These are phyloP conservation scores for Phyllostomus hastatus DNA, from an alignment of 2,113 vertebrate genomes.

Conservation along the genomic window DNA sequence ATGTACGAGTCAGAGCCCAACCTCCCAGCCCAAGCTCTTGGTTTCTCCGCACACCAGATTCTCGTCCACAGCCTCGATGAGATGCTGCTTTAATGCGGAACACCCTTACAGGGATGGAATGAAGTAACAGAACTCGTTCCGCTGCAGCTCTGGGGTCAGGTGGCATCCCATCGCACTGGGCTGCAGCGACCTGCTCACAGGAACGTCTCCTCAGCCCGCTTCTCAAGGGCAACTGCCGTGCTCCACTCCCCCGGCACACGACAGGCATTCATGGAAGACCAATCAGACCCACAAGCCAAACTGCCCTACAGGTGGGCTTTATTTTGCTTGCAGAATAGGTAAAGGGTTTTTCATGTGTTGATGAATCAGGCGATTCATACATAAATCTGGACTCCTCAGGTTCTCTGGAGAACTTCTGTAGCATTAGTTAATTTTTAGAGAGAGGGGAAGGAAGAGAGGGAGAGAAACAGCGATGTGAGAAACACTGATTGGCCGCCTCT, in stretches of 20 bases:
- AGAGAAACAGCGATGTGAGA: no score
- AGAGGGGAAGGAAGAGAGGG: no score
- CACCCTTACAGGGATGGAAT: not conserved
- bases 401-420: not conserved
- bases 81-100: not conserved
- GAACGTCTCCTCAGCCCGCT: not conserved
- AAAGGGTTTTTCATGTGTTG: not conserved
- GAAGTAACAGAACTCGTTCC: not conserved
- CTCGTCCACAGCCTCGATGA: not conserved
- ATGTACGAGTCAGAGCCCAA: not conserved
- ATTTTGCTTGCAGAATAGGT: not conserved
- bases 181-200: rapidly evolving
- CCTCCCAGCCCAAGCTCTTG: not conserved
- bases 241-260: not conserved
- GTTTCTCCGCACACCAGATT: not conserved
- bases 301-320: not conserved
- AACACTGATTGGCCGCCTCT: no score
- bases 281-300: not conserved
- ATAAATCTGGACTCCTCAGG: not conserved
- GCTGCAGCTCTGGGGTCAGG: not conserved
- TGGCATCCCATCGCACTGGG: not conserved
- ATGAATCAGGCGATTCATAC: not conserved
- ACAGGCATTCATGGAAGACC: not conserved
- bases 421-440: no score
- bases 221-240: not conserved